These are phyloP conservation scores for Lomographa bimaculata DNA, from an alignment of 2,888 invertebrate species.

Conservation along the genomic window DNA sequence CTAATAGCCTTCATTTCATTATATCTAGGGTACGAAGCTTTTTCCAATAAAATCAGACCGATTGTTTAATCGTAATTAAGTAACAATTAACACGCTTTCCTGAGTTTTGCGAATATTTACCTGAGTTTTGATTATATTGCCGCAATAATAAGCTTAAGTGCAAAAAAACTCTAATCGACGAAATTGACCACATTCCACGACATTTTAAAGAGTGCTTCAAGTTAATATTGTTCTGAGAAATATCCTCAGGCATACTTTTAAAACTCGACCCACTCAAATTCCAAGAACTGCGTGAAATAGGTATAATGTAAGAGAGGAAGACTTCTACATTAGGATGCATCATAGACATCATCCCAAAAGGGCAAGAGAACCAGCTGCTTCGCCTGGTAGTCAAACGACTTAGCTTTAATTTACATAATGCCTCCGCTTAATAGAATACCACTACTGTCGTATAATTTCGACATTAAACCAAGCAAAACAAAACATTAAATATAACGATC, in stretches of 20 bases:
- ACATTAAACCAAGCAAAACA: slow-evolving; percentile 19
- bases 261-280: not conserved
- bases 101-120: too few species aligned
- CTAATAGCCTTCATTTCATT: too few species aligned
- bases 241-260: slow-evolving; percentile 5
- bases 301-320: slow-evolving; percentile 31
- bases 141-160: too few species aligned
- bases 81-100: too few species aligned
- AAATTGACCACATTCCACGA: slow-evolving; percentile 4
- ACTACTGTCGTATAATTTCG: slow-evolving; percentile 27
- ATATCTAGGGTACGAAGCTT: too few species aligned
- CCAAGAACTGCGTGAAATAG: slow-evolving; percentile 5
- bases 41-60: too few species aligned
- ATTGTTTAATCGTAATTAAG: too few species aligned
- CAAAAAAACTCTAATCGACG: slow-evolving; percentile 2
- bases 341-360: slow-evolving; percentile 42
- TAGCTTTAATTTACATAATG: slow-evolving; percentile 66
- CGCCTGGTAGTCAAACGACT: slow-evolving; percentile 46
- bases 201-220: slow-evolving; percentile 4
- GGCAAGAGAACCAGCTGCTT: slow-evolving; percentile 28
- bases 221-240: slow-evolving; percentile 7
- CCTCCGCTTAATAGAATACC: slow-evolving; percentile 35
- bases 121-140: too few species aligned
- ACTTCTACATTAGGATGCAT: slow-evolving; percentile 49
- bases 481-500: slow-evolving; percentile 7